Percentiles rank a stretch among this genome's conserved stretches.
phyloP scores from a whole-genome alignment of 2,888 invertebrate genomes.

The Drosophila demipolita region DNA sequence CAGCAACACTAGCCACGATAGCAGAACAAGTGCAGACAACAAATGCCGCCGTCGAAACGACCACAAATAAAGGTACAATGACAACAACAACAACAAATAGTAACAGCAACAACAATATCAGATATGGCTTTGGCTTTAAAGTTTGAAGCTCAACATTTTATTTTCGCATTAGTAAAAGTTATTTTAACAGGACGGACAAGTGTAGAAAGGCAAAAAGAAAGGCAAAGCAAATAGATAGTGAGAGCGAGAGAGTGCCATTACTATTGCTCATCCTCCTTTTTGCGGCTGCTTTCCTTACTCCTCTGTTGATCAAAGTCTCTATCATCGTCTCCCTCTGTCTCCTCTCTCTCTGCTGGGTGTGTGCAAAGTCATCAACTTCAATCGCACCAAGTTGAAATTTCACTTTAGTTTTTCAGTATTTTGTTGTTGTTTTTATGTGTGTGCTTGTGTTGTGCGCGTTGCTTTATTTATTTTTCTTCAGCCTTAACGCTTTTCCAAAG shows the following conservation, averaged over 20 bases:
- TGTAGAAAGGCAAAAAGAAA: constrained; percentile 29
- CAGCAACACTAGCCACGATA: constrained; percentile 45
- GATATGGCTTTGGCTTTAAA: constrained; percentile 31
- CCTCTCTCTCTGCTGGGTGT: constrained; percentile 1
- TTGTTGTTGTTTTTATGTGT: constrained; percentile 12
- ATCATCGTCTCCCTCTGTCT: neutral
- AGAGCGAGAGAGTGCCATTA: constrained; percentile 12
- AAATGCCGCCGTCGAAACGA: constrained; percentile 35
- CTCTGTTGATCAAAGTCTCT: neutral
- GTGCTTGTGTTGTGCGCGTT: constrained; percentile 11
- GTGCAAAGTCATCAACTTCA: constrained; percentile 51
- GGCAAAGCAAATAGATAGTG: constrained; percentile 9
- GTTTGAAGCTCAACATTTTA: constrained; percentile 36
- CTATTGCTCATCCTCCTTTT: constrained; percentile 35
- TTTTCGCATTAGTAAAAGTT: constrained; percentile 73
- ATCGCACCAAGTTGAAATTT: constrained; percentile 62
- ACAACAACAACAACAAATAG: constrained; percentile 24
- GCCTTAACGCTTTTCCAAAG: constrained; percentile 80
- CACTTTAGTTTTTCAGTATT: constrained; percentile 75
- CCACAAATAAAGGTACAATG: constrained; percentile 62
- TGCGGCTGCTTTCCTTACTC: constrained; percentile 5
- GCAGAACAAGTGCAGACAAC: constrained; percentile 66
- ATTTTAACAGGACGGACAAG: constrained; percentile 34
- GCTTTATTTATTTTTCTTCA: constrained; percentile 71
- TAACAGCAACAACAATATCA: constrained; percentile 13